These are phyloP conservation scores for Deilephila elpenor DNA, from an alignment of 2,888 invertebrate species.

Conservation along the genomic window DNA sequence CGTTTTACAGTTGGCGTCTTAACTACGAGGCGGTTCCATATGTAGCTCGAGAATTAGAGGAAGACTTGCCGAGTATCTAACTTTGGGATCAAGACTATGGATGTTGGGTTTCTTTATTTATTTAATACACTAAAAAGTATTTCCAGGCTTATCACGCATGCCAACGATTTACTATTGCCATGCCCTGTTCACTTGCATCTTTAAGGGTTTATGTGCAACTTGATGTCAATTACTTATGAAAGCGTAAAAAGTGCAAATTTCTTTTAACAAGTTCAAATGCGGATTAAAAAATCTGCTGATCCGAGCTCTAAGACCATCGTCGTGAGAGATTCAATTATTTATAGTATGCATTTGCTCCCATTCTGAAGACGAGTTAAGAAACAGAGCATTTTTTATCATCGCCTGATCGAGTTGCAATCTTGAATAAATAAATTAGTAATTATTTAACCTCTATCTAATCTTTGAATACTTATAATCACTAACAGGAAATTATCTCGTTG, in stretches of 20 bases:
- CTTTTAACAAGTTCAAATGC: background rate
- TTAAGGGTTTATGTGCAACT: no score
- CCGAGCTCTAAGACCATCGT: background rate
- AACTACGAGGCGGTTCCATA: no score
- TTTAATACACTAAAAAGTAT: no score
- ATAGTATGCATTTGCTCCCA: background rate
- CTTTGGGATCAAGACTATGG: no score
- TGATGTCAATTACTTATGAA: no score
- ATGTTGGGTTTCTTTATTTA: no score
- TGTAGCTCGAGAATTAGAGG: no score
- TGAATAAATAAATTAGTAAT: background rate
- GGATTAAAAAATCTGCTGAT: background rate
- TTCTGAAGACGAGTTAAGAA: background rate
- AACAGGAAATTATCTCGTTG: background rate
- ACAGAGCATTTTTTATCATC: constrained; percentile 7
- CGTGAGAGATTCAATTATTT: background rate
- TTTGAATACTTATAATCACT: background rate
- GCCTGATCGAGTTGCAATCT: constrained; percentile 11
- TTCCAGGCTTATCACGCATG: no score
- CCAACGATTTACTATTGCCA: no score
- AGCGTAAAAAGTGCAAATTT: background rate
- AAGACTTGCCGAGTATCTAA: no score
- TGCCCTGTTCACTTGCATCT: no score
- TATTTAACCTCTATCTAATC: background rate
- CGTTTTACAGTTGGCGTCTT: no score